These are phyloP conservation scores for Trichonephila inaurata DNA, from an alignment of 1,140 invertebrate species.

Conservation along the genomic window DNA sequence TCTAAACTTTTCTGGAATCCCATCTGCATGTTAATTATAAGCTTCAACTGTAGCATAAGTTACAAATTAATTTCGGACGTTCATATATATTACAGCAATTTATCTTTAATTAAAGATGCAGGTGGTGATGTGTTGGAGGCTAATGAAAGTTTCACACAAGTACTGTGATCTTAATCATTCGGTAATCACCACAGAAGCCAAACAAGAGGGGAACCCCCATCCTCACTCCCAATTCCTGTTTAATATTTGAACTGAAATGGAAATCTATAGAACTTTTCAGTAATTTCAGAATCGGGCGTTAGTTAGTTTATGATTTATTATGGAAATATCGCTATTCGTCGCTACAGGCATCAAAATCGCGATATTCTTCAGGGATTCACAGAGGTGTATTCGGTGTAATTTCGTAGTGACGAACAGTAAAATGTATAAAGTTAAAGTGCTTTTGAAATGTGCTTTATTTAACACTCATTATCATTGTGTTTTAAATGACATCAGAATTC, in stretches of 20 bases:
- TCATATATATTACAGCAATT: conserved; percentile 35
- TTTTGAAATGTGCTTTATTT: background rate
- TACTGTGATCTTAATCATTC: conserved; percentile 60
- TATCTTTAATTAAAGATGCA: conserved; percentile 71
- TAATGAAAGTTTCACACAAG: conserved; percentile 50
- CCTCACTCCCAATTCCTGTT: background rate
- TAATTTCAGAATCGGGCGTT: background rate
- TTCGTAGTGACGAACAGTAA: background rate
- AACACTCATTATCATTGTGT: background rate
- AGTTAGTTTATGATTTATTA: conserved; percentile 35
- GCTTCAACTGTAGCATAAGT: conserved; percentile 58
- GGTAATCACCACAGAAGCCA: conserved; percentile 53
- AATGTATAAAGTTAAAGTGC: background rate
- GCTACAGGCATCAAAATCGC: background rate
- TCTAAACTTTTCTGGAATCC: conserved; percentile 35
- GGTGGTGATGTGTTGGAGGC: background rate
- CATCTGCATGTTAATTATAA: conserved; percentile 55
- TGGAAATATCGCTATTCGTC: background rate
- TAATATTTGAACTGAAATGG: conserved; percentile 36
- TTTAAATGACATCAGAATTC: background rate
- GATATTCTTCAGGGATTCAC: background rate
- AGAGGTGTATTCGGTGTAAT: background rate
- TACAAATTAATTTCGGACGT: conserved; percentile 70
- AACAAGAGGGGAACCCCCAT: background rate
- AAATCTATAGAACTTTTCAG: background rate